Percentiles rank a stretch among this genome's conserved stretches.
phyloP scores from a whole-genome alignment of 2,888 invertebrate genomes.

The Allacma fusca region DNA sequence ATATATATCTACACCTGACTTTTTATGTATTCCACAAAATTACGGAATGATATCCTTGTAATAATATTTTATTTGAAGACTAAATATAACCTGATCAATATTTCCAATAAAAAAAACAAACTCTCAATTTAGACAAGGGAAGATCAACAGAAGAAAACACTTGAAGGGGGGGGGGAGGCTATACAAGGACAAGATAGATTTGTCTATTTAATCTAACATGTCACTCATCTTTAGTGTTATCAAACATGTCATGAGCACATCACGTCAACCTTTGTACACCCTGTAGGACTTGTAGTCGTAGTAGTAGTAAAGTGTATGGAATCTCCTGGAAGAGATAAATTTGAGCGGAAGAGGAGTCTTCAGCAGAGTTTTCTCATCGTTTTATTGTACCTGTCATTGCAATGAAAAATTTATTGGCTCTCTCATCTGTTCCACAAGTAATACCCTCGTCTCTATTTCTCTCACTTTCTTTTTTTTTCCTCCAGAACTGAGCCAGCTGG shows the following conservation, averaged over 20 bases:
- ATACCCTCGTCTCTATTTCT: not conserved
- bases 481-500: too few species aligned
- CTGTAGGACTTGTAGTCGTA: too few species aligned
- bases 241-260: slow-evolving; percentile 12
- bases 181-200: slow-evolving; percentile 22
- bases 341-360: not conserved
- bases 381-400: slow-evolving; percentile 32
- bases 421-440: not conserved
- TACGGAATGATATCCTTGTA: too few species aligned
- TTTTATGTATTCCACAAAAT: too few species aligned
- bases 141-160: too few species aligned
- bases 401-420: slow-evolving; percentile 30
- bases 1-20: too few species aligned
- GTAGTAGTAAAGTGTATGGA: not conserved
- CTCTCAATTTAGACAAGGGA: too few species aligned
- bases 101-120: too few species aligned
- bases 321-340: not conserved
- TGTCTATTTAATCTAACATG: slow-evolving; percentile 30
- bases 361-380: slow-evolving; percentile 10
- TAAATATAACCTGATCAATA: too few species aligned
- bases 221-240: slow-evolving; percentile 27
- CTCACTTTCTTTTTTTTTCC: too few species aligned
- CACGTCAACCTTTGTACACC: not conserved
- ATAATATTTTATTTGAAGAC: too few species aligned
- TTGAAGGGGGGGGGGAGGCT: not conserved